Evolutionary conservation across 1,140 invertebrate genomes (phyloP), one percentile per base, ranked within the genome.

Genomic region (Argopecten irradians): DNA sequence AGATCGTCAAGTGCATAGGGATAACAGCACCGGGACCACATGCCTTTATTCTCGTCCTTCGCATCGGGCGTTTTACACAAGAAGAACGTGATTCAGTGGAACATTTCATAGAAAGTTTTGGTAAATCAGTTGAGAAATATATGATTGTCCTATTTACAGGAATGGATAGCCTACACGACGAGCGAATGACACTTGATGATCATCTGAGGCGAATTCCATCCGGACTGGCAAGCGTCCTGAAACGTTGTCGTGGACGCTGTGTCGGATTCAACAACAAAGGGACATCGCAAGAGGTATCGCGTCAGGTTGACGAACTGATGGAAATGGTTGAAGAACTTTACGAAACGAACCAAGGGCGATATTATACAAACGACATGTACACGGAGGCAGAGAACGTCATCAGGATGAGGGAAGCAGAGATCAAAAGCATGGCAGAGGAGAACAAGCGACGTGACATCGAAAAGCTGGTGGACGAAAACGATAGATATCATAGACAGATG

Each of bases 21-120:
- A 35, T 91, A 0, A 84, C 90, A 0, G 36, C 90, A 13, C 91
- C 91, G 3, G 91, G 91, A 28, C 91, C 91, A 0, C 91, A 92
- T 34, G 88, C 87, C 8, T 86, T 89, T 28, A 14, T 89, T 2
- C 43, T 89, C 19, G 83, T 89, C 1, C 55, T 89, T 1, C n/a
- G 85, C 19, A 32, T 87, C 19, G 32, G 83, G 22, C 88, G 88
- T 0, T 89, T 89, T 32, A 89, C 88, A 43, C 19, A 86, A 14
- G 88, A 89, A 19, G 88, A 89, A 28, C 41, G 84, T 5, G 88
- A 89, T 0, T 71, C 85, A 14, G 43, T 89, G 14, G n/a, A 84
- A 22, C 85, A 84, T 28, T 89, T 89, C 36, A 46, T 85, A 0
- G 28, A 84, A 2, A 32, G 36, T 55, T 89, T 89, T 84, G 88